Conservation (phyloP, 35 echinoderm and acorn worm genomes). For the Nesometra sesokonis region DNA sequence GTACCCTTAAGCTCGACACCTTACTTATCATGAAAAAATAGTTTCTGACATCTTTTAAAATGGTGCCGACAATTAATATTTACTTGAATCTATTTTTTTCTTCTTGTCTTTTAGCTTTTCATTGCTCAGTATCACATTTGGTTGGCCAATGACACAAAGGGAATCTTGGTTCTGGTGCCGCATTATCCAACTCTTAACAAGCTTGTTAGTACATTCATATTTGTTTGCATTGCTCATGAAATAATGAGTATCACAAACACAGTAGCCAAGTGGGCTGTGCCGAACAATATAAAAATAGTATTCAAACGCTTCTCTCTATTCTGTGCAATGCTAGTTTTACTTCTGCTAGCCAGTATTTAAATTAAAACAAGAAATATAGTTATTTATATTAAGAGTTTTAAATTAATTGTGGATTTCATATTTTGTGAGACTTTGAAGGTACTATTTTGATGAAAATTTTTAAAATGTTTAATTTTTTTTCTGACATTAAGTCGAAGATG, state of each 20-base stretch:
- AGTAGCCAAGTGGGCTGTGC: conserved; percentile 12
- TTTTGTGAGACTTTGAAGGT: too few relatives aligned
- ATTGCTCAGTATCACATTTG: conserved; percentile 93
- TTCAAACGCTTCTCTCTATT: neutral
- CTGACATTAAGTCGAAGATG: too few relatives aligned
- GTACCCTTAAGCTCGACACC: too few relatives aligned
- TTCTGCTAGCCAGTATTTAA: neutral
- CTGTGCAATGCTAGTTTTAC: neutral
- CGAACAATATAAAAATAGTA: neutral
- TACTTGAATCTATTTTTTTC: neutral
- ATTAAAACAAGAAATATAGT: too few relatives aligned
- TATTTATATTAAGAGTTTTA: too few relatives aligned
- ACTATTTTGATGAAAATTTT: too few relatives aligned
- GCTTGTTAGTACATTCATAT: conserved; percentile 73
- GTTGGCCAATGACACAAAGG: conserved; percentile 78
- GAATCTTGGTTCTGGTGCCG: conserved; percentile 55
- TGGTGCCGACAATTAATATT: too few relatives aligned
- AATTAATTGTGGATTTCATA: too few relatives aligned
- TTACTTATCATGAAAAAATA: too few relatives aligned
- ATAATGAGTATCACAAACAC: conserved; percentile 34
- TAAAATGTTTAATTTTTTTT: too few relatives aligned
- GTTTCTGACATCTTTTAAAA: too few relatives aligned
- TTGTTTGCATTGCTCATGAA: conserved; percentile 75
- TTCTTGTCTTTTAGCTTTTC: conserved; percentile 56
- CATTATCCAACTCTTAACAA: conserved; percentile 67